Base-by-base conservation (phyloP, 1,140 invertebrate genomes). In the Danaus plexippus region DNA sequence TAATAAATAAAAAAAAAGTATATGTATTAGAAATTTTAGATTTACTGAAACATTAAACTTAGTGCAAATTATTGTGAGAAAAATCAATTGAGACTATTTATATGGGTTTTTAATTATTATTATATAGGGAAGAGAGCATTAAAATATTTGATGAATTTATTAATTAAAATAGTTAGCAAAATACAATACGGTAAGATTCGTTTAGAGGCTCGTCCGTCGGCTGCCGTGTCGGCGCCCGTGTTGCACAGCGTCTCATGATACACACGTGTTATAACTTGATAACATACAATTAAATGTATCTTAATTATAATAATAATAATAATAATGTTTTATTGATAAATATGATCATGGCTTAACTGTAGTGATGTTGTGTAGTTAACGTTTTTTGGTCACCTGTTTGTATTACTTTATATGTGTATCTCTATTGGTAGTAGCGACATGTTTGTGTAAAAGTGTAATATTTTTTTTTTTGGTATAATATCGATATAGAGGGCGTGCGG, bases 111-210 rank as follows among this genome's bases (percentile, higher is more conserved):
- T 85, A 83, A 85, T 85, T 86, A 86, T 86, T 81, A 84, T 85
- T 84, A 75, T 85, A 82, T 84, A 83, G 75, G 76, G 22, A 73
- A 75, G 75, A 78, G 75, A 77, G 58, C 76, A 79, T 86, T 32
- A 82, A 86, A 82, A 85, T 86, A 86, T 86, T 84, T 78, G 80
- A 86, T 81, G 80, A 86, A 86, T 85, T 84, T 85, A 87, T 87
- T 87, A 85, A 85, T 87, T 86, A 86, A 87, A 83, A 87, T 87
- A 87, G 81, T 87, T 85, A 87, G 84, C 80, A 73, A 87, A 87
- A 84, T 87, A 87, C 84, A 85, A 86, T 87, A 87, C 78, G 79
- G 69, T 87, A 87, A 87, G 83, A 85, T 74, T 84, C 78, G 69
- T 79, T 32, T 80, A 77, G 76, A 77, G 81, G 77, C 75, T 78